phyloP scores from a whole-genome alignment of 2,888 invertebrate species.

The Gymnosoma rotundatum region DNA sequence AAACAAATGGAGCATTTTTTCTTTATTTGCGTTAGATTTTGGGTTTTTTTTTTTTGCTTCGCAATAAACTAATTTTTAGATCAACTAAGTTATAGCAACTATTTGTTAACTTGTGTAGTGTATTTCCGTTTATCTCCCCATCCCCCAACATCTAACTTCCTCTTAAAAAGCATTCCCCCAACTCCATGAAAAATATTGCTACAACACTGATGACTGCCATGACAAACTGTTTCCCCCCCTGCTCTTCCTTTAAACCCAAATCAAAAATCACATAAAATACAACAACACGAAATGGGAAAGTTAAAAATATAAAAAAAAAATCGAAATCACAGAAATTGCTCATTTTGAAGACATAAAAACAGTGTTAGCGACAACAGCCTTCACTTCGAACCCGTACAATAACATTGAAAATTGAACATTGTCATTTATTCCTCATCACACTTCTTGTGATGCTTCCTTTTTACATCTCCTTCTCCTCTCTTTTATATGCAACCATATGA shows the following conservation, averaged over 20 bases:
- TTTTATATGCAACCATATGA: background rate
- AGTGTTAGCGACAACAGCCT: slow-evolving; percentile 61
- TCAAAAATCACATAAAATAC: slow-evolving; percentile 64
- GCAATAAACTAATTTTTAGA: slow-evolving; percentile 69
- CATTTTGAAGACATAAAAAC: slow-evolving; percentile 66
- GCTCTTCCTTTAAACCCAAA: slow-evolving; percentile 47
- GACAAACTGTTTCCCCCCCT: slow-evolving; percentile 45
- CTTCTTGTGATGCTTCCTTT: slow-evolving; percentile 15
- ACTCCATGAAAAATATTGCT: background rate
- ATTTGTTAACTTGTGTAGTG: slow-evolving; percentile 68
- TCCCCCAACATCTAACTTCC: slow-evolving; percentile 35
- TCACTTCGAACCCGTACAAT: slow-evolving; percentile 32
- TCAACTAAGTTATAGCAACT: slow-evolving; percentile 62
- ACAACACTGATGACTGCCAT: slow-evolving; percentile 38
- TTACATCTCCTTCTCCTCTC: background rate
- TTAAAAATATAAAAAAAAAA: slow-evolving; percentile 38
- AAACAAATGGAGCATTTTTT: slow-evolving; percentile 55
- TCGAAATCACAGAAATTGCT: slow-evolving; percentile 65
- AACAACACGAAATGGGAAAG: slow-evolving; percentile 52
- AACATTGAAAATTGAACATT: slow-evolving; percentile 61
- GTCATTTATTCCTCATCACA: slow-evolving; percentile 62
- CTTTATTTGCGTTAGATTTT: slow-evolving; percentile 37
- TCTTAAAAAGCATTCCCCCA: slow-evolving; percentile 29
- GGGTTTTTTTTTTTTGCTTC: slow-evolving; percentile 11
- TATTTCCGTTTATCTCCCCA: slow-evolving; percentile 62